Conservation (phyloP, 1,140 invertebrate species). For the Reticulitermes speratus region DNA sequence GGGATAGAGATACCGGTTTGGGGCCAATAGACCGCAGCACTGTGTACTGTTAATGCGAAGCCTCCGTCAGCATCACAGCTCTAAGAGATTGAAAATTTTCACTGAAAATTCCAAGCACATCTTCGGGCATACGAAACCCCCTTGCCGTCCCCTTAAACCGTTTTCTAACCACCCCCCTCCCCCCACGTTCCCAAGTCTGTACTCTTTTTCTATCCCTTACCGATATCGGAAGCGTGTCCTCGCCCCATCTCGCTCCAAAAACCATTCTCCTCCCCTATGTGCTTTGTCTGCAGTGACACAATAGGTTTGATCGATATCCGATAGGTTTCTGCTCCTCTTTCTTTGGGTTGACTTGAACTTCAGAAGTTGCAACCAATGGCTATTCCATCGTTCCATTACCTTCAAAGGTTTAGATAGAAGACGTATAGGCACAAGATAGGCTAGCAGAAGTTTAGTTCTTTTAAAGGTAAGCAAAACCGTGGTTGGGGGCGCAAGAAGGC, state of each 20-base stretch:
- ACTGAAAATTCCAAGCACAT: slow-evolving; percentile 10
- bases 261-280: background rate
- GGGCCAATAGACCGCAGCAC: too few relatives aligned
- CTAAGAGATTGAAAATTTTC: slow-evolving; percentile 1
- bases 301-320: background rate
- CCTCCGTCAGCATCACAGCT: background rate
- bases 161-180: background rate
- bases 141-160: background rate
- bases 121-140: background rate
- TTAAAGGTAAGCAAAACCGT: background rate
- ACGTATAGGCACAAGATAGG: too few relatives aligned
- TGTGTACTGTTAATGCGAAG: too few relatives aligned
- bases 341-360: background rate
- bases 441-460: background rate
- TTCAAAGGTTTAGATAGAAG: background rate
- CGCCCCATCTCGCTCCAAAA: background rate
- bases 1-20: too few relatives aligned
- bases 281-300: slow-evolving; percentile 7
- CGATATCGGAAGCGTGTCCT: background rate
- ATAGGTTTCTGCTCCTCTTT: background rate
- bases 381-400: background rate
- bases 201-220: background rate
- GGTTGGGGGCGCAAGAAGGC: too few relatives aligned
- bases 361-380: background rate
- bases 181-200: background rate